Evolutionary conservation across 1,140 invertebrate genomes (phyloP), one percentile per base, ranked within the genome.

Genomic region (Camponotus vicinus): DNA sequence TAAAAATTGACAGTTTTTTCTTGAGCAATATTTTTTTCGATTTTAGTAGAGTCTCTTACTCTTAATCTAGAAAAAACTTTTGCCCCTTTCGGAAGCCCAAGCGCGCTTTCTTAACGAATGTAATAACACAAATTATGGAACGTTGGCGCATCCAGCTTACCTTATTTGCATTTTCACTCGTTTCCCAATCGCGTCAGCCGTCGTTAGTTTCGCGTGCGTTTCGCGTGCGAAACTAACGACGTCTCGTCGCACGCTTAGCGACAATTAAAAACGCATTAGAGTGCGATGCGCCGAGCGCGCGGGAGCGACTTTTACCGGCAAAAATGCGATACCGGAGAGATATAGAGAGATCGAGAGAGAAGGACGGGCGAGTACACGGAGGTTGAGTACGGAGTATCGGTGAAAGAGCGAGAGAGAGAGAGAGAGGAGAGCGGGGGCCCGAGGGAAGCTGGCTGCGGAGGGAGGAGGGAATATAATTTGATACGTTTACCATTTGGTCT

Each of bases 261-360:
- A 93, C 92, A 94, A 94, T 94, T 94, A 94, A 94, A 94, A 94
- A 91, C 86, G 78, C 93, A 94, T 94, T 94, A 93, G 49, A 52
- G 92, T 82, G 75, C 66, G 90, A 88, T 85, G 86, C 18, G 21
- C 5, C 11, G 45, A 59, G 63, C 63, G 40, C 34, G 18, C 73
- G 21, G 13, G 42, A 79, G 71, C 32, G 42, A 13, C 49, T 79
- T 70, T 69, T 63, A 37, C 37, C 18, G 55, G 37, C 21, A 32
- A 49, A 27, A 76, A 49, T 49, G 75, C 27, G 11, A 1, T 15
- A 84, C 7, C 13, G 11, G 42, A 76, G 70, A 75, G 27, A 27
- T 27, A 27, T 0, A 66, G 37, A 61, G 71, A 52, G 2, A 42
- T 34, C 59, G 8, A 32, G 21, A 59, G 7, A 27, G 27, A 49